Conservation (phyloP, 2,113 vertebrate genomes). For the Pelodiscus sinensis region DNA sequence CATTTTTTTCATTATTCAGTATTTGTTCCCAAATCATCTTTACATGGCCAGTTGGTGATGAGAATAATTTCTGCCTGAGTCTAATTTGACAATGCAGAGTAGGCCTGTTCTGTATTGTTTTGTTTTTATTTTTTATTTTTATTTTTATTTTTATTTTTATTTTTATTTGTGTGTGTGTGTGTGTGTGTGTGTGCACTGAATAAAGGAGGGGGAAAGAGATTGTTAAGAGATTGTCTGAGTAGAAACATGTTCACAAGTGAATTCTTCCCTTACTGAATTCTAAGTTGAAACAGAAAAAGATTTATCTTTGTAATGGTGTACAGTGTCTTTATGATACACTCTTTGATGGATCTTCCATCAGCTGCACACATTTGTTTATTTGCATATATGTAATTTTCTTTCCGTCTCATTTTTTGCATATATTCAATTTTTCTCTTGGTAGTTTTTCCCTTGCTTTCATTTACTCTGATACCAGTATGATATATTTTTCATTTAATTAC, state of each 20-base stretch:
- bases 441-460: constrained; percentile 38
- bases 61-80: background rate
- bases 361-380: constrained; percentile 49
- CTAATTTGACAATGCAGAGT: constrained; percentile 33
- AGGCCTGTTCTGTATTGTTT: background rate
- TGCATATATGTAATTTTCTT: constrained; percentile 26
- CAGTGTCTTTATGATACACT: background rate
- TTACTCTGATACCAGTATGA: constrained; percentile 22
- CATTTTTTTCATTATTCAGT: background rate
- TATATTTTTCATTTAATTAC: constrained; percentile 63
- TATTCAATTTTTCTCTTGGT: constrained; percentile 28
- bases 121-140: too few relatives aligned
- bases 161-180: too few relatives aligned
- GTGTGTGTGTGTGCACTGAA: background rate
- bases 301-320: constrained; percentile 49
- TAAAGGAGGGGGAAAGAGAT: background rate
- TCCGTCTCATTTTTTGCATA: background rate
- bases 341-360: constrained; percentile 26
- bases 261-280: constrained; percentile 44
- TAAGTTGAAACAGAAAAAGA: constrained; percentile 28
- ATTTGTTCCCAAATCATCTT: constrained; percentile 3
- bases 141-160: too few relatives aligned
- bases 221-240: constrained; percentile 6
- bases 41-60: background rate
- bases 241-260: constrained; percentile 48